Evolutionary conservation across 2,113 vertebrate species (phyloP), one percentile per base, ranked within the genome.

Genomic region (Dunckerocampus dactyliophorus): DNA sequence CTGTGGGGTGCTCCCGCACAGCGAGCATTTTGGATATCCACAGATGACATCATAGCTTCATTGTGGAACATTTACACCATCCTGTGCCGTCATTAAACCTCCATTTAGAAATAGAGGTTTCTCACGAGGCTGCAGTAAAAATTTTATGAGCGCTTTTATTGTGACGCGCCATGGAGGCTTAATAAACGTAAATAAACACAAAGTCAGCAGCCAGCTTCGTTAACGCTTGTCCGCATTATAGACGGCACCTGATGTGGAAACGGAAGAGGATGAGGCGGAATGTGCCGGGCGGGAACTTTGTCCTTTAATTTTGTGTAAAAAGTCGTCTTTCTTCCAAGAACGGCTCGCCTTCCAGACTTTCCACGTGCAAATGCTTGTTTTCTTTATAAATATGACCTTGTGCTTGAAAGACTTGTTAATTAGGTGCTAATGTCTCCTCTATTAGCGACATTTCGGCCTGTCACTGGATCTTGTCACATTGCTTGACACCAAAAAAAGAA

Each of bases 161-260:
- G 39, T 28, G 24, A 5, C 24, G 24, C 24, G 5, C 24, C 24
- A 5, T 28, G 24, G 24, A 34, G 65, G 28, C 55, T 47, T 31
- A 28, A 43, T 10, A 55, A 42, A 6, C 24, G 31, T 51, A 24
- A n/a, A 19, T 20, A 31, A 52, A 65, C 64, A 50, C 62, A 21
- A 64, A 56, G 62, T 63, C 56, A 73, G 45, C 69, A 68, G 64
- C 48, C 64, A 31, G 47, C 52, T 11, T 68, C 47, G 13, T 80
- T 60, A 59, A 61, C 16, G 14, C 73, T 59, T 24, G 54, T 34
- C 54, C 58, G 47, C 46, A 60, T 37, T 4, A 28, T 5, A 19
- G n/a, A n/a, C 6, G 2, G 16, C 24, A 37, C 31, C 31, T 19
- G 31, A 37, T 37, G 52, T 19, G 9, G 31, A 55, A 55, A 31